A percentile compares a stretch with the other conserved stretches of the same genome.
Conservation (phyloP, 1,140 invertebrate species). For the Drosophila nigrodunni region DNA sequence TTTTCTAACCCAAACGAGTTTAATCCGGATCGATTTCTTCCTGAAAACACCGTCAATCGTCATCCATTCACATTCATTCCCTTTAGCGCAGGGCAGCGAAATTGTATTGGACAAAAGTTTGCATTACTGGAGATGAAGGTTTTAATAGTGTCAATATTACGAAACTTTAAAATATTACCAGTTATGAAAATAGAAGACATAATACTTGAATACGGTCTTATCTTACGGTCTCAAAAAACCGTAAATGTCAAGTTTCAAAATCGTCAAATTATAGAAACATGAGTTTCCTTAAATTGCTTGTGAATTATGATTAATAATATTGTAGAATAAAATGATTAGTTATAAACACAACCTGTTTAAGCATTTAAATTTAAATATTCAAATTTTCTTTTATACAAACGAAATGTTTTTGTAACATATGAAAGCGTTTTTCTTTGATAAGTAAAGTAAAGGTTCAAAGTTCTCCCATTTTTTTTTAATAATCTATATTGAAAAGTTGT, state of each 20-base stretch:
- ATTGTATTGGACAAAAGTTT: constrained; percentile 84
- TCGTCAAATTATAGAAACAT: not conserved
- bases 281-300: not conserved
- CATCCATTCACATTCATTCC: constrained; percentile 87
- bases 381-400: no score
- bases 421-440: no score
- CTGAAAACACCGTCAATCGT: constrained; percentile 86
- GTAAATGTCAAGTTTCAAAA: constrained; percentile 40
- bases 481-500: no score
- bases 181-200: constrained; percentile 54
- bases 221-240: constrained; percentile 58
- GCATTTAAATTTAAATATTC: no score
- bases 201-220: constrained; percentile 59
- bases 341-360: no score
- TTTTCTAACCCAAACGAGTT: constrained; percentile 91
- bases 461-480: no score
- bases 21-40: constrained; percentile 90
- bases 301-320: no score
- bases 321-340: no score
- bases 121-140: constrained; percentile 85
- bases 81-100: constrained; percentile 85
- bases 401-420: no score
- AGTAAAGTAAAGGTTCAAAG: no score
- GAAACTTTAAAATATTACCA: constrained; percentile 66
- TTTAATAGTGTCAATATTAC: constrained; percentile 78